Evolutionary conservation across 2,113 vertebrate species (phyloP), one percentile per base, ranked within the genome.

Genomic region (Strix uralensis): DNA sequence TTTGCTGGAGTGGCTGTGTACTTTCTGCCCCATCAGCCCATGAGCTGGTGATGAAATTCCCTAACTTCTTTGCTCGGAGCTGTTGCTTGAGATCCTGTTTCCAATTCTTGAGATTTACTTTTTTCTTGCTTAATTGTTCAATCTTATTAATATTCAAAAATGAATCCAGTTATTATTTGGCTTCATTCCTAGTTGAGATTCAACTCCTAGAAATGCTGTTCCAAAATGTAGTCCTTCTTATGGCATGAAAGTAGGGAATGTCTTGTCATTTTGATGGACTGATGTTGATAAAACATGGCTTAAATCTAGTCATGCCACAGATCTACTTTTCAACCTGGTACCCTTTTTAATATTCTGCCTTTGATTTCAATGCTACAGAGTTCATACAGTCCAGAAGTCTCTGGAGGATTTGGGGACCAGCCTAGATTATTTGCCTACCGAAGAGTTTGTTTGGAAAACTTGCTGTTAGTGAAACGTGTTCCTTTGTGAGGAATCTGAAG

Each of bases 321-420:
- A 78, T 74, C 32, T 84, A 51, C 88, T 95, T 96, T 93, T 88
- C 82, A 92, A 49, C 38, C 16, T 61, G 16, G 17, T 81, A 61
- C 36, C 62, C 86, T 86, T 92, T 92, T 38, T 8, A 94, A 71
- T 95, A 88, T 93, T 97, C 74, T 90, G 91, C 71, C 90, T 93
- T 95, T 70, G 70, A 90, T 95, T 92, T 95, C 73, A 52, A 0
- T 92, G 78, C 58, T 78, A 65, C 23, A 80, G 78, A 88, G 63
- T 91, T 96, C 75, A 55, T 55, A 66, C 23, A 73, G 54, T 77
- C 46, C 55, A 57, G 51, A 92, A 88, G 62, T 74, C 81, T 73
- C 78, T 73, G 59, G 81, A 67, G 84, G 27, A 74, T 79, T 81
- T 8, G 10, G 51, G 74, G 42, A 95, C 73, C 38, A 78, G 71